These are phyloP conservation scores for Epizoanthus scotinus DNA, from an alignment of 92 coral and sea anemone species.

Conservation along the genomic window DNA sequence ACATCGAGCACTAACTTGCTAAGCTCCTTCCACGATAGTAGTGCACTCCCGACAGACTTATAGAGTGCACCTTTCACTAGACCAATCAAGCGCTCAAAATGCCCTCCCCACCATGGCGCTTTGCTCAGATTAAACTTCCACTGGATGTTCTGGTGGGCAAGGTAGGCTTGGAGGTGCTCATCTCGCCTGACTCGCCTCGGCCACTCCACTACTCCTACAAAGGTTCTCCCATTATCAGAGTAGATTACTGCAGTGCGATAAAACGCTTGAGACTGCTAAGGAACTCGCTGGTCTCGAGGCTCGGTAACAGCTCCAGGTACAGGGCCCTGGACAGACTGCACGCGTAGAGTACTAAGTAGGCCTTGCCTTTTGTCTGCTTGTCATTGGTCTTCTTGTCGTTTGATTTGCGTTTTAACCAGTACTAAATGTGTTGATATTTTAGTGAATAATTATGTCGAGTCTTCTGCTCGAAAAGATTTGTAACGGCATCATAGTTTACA, in stretches of 20 bases:
- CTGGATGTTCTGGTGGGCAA: background rate
- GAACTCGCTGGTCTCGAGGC: background rate
- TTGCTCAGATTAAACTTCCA: slow-evolving; percentile 1
- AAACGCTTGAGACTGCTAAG: background rate
- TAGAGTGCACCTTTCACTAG: no score
- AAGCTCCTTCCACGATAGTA: no score
- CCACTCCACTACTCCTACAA: slow-evolving; percentile 10
- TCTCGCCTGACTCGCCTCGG: background rate
- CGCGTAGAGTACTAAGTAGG: background rate
- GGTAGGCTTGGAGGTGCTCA: background rate
- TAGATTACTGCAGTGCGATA: background rate
- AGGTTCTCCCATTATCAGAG: background rate
- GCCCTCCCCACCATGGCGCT: slow-evolving; percentile 17
- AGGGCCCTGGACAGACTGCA: slow-evolving; percentile 1
- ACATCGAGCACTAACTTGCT: no score
- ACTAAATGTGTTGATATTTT: no score
- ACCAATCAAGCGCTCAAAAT: background rate
- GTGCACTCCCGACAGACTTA: no score
- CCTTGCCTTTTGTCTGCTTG: no score
- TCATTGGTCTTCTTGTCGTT: no score
- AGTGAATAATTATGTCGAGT: no score
- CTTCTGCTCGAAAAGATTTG: no score
- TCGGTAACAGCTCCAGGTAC: slow-evolving; percentile 2
- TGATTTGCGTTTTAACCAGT: no score
- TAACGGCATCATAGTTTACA: no score